Conservation (phyloP, 2,888 invertebrate species). For the Nymphalis c-album region DNA sequence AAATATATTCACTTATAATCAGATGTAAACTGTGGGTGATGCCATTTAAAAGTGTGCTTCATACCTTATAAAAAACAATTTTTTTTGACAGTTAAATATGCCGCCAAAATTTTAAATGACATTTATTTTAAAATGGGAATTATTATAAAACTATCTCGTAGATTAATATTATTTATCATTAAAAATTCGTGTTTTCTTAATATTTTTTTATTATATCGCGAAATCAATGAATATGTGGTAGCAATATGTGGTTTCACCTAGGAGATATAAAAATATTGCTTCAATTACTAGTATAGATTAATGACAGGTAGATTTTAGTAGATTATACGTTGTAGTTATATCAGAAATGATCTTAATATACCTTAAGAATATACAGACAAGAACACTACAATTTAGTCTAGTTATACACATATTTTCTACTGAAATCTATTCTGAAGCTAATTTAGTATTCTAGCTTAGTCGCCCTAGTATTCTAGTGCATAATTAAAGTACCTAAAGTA, state of each 20-base stretch:
- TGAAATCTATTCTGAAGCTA: constrained; percentile 54
- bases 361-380: constrained; percentile 7
- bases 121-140: not conserved
- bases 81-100: constrained; percentile 1
- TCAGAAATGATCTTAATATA: constrained; percentile 26
- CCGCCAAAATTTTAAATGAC: not conserved
- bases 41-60: not conserved
- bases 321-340: constrained; percentile 38
- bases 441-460: constrained; percentile 61
- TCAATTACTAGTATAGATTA: constrained; percentile 64
- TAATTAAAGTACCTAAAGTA: constrained; percentile 66
- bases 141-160: too few relatives aligned
- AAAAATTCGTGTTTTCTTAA: too few relatives aligned
- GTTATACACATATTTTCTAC: constrained; percentile 42
- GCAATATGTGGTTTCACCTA: constrained; percentile 15
- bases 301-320: constrained; percentile 54
- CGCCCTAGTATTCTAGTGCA: constrained; percentile 63
- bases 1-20: too few relatives aligned
- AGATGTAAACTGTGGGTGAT: not conserved
- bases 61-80: not conserved
- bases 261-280: constrained; percentile 57
- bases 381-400: constrained; percentile 22
- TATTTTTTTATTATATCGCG: too few relatives aligned
- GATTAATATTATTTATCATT: too few relatives aligned
- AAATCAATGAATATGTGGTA: not conserved